These are phyloP conservation scores for Drosophila borborema DNA, from an alignment of 2,888 invertebrate genomes.

Conservation along the genomic window DNA sequence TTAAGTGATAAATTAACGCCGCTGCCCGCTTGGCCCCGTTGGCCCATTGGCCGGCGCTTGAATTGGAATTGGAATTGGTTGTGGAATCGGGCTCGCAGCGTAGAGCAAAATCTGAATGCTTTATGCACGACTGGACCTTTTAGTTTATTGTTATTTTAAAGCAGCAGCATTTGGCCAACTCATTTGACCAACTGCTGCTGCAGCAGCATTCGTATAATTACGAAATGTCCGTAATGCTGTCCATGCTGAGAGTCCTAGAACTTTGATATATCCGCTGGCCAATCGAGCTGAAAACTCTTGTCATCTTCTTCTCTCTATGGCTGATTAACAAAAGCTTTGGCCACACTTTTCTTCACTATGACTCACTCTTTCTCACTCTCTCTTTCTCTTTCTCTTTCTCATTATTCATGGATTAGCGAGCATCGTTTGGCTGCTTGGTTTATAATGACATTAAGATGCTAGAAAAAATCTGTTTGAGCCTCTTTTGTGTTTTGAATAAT, in stretches of 20 bases:
- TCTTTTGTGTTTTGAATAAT: background rate
- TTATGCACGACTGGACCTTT: conserved; percentile 79
- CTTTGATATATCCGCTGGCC: conserved; percentile 23
- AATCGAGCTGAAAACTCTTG: conserved; percentile 23
- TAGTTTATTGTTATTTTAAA: conserved; percentile 77
- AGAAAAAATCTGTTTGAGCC: background rate
- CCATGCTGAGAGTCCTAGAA: background rate
- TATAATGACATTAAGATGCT: conserved; percentile 1
- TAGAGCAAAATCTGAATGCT: conserved; percentile 64
- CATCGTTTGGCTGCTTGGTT: background rate
- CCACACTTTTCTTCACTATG: background rate
- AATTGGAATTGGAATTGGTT: conserved; percentile 42
- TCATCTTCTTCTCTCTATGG: background rate
- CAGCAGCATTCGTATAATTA: conserved; percentile 43
- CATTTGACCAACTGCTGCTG: conserved; percentile 17
- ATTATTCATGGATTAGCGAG: conserved; percentile 1
- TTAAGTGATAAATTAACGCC: conserved; percentile 80
- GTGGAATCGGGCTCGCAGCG: conserved; percentile 12
- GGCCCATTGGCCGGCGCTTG: conserved; percentile 34
- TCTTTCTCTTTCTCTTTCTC: background rate
- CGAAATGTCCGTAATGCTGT: conserved; percentile 37
- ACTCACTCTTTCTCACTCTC: too few relatives aligned
- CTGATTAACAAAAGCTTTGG: background rate
- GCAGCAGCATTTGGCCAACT: conserved; percentile 6
- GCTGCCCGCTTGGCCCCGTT: conserved; percentile 50